A percentile compares a stretch with the other conserved stretches of the same genome.
Evolutionary conservation across 1,140 invertebrate species (phyloP).

Genomic region (Drosophila arizonae): DNA sequence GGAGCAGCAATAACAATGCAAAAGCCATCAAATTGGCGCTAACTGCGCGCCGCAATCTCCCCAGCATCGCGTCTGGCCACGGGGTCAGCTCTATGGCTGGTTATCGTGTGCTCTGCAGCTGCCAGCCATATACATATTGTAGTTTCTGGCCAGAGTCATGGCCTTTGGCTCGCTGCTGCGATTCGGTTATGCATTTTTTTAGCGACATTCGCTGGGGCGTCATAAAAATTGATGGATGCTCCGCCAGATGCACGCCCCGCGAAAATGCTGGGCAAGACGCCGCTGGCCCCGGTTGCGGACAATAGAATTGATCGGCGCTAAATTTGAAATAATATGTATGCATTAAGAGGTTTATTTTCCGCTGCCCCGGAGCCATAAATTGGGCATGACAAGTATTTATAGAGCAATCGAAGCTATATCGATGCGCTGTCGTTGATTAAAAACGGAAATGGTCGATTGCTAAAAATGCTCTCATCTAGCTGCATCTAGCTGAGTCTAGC

Average conservation of each 20-base stretch:
- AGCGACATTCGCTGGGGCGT: slow-evolving; percentile 61
- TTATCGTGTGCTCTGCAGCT: slow-evolving; percentile 31
- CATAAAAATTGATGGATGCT: slow-evolving; percentile 78
- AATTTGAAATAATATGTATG: slow-evolving; percentile 72
- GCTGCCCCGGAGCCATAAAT: slow-evolving; percentile 18
- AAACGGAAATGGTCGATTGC: slow-evolving; percentile 44
- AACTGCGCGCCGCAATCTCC: slow-evolving; percentile 62
- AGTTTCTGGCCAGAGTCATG: slow-evolving; percentile 56
- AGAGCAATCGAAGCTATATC: slow-evolving; percentile 65
- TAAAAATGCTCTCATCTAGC: slow-evolving; percentile 33
- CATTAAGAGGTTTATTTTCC: slow-evolving; percentile 20
- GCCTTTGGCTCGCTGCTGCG: slow-evolving; percentile 49
- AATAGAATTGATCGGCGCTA: slow-evolving; percentile 66
- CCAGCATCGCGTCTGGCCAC: slow-evolving; percentile 28
- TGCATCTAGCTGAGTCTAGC: background rate
- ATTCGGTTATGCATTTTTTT: slow-evolving; percentile 35
- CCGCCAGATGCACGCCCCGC: background rate
- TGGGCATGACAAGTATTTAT: slow-evolving; percentile 72
- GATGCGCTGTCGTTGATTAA: slow-evolving; percentile 43
- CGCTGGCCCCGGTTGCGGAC: slow-evolving; percentile 25
- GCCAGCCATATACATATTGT: slow-evolving; percentile 43
- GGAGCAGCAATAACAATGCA: slow-evolving; percentile 73
- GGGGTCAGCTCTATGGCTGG: slow-evolving; percentile 20
- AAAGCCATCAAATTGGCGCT: slow-evolving; percentile 75
- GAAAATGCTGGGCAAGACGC: background rate